Percentiles rank a stretch among this genome's conserved stretches.
Evolutionary conservation across 2,888 invertebrate genomes (phyloP).

Genomic region (Cistogaster globosa): DNA sequence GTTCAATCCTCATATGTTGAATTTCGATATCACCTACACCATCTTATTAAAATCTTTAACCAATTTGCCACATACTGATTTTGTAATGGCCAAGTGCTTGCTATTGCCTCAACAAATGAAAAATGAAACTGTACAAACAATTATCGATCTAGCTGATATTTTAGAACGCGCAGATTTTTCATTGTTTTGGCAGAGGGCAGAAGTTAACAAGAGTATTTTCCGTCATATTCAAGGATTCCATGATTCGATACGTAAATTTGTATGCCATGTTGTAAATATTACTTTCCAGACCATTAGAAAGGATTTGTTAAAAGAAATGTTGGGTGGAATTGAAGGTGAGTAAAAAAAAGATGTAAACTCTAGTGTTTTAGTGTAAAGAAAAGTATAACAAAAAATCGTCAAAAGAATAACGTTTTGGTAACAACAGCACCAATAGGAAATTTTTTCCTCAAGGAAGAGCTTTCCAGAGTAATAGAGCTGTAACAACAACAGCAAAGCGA

Average conservation of each 20-base stretch:
- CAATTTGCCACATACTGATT: constrained; percentile 98
- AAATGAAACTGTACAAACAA: constrained; percentile 93
- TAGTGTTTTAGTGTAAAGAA: neutral
- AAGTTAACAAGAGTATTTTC: constrained; percentile 89
- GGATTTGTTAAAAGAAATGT: constrained; percentile 89
- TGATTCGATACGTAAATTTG: constrained; percentile 97
- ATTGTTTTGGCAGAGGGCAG: constrained; percentile 93
- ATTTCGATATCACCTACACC: constrained; percentile 92
- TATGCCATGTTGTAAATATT: constrained; percentile 98
- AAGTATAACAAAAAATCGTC: neutral
- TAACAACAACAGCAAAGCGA: too few species aligned
- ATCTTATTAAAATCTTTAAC: constrained; percentile 98
- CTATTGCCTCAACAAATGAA: constrained; percentile 91
- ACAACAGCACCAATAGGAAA: too few species aligned
- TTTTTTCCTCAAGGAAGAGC: too few species aligned
- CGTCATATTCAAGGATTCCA: constrained; percentile 94
- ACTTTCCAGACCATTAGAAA: constrained; percentile 98
- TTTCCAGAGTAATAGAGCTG: too few species aligned
- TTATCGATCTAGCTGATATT: constrained; percentile 94
- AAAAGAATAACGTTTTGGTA: too few species aligned
- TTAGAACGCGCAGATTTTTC: constrained; percentile 97
- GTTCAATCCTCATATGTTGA: constrained; percentile 94
- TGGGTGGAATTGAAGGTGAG: constrained; percentile 95
- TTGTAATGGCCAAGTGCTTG: constrained; percentile 98
- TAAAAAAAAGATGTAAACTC: constrained; percentile 35